Evolutionary conservation across 2,113 vertebrate species (phyloP), one percentile per base, ranked within the genome.

Genomic region (Nycticebus coucang): DNA sequence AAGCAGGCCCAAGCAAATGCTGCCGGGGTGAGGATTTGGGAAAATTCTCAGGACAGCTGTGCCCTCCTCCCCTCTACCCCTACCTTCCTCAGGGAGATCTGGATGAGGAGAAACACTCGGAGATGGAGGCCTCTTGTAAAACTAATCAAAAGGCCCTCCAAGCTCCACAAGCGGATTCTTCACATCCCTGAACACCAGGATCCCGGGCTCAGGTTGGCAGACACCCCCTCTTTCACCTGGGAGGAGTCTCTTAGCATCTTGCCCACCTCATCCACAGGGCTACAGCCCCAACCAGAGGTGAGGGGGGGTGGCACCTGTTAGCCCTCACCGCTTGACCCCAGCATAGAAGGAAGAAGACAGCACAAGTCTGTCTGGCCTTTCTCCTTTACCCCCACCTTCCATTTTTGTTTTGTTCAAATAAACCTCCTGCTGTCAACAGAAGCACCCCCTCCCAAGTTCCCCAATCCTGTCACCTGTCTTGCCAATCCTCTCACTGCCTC

Each of bases 121-220:
- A 90, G 60, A 35, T 24, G 59, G 87, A 89, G 68, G 41, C 91
- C 94, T 93, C 95, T 89, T 37, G 0, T 50, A 88, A 94, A 91
- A 57, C 60, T 78, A 74, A 96, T 89, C 75, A 83, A 95, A 94
- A 94, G 80, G 68, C 37, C 72, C 89, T 85, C 78, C 85, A 68
- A 57, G 77, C 66, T 95, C 35, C 0, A 37, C 1, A 7, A 92
- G 80, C 19, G 4, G 6, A 53, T 53, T 80, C 80, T 95, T 93
- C 41, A 18, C 17, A 60, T 82, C 79, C 11, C 64, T 87, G 66
- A 90, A 68, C 4, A 45, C 33, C 15, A 57, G 64, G 22, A 33
- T 91, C 24, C 89, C 12, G 0, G n/a, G 50, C 80, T 60, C 62
- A 53, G n/a, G 11, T 33, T 18, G 59, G n/a, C 90, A 90, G 71